These are phyloP conservation scores for Bombus fervidus DNA, from an alignment of 1,140 invertebrate genomes.

Conservation along the genomic window DNA sequence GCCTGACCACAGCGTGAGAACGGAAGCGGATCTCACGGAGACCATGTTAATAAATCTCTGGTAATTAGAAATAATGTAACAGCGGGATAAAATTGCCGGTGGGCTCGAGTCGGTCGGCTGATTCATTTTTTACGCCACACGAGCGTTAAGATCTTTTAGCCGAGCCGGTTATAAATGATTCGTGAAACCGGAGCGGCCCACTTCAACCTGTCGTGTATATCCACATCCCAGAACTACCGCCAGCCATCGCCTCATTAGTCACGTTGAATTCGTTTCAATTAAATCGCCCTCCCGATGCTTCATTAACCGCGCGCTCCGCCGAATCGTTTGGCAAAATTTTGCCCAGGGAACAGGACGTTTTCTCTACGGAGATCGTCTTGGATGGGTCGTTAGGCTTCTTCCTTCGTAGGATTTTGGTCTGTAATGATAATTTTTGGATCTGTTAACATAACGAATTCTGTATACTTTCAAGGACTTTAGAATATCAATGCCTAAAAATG, in stretches of 20 bases:
- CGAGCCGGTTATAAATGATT: slow-evolving; percentile 67
- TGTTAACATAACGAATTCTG: background rate
- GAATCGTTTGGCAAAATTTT: slow-evolving; percentile 24
- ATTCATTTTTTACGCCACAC: slow-evolving; percentile 68
- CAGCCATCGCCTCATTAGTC: slow-evolving; percentile 63
- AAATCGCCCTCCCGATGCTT: slow-evolving; percentile 52
- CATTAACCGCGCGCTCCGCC: slow-evolving; percentile 12
- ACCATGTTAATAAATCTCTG: slow-evolving; percentile 69
- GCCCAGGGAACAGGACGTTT: background rate
- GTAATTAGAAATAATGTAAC: slow-evolving; percentile 72
- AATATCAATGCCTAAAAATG: background rate
- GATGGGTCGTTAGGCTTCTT: background rate
- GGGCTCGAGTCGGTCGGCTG: slow-evolving; percentile 54
- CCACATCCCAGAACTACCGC: slow-evolving; percentile 29
- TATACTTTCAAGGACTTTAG: background rate
- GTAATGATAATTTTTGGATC: background rate
- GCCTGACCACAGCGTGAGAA: background rate
- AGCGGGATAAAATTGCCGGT: slow-evolving; percentile 60
- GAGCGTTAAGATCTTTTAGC: slow-evolving; percentile 70
- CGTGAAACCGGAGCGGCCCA: slow-evolving; percentile 61
- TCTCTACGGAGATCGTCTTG: background rate
- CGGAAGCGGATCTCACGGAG: slow-evolving; percentile 45
- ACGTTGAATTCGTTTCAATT: slow-evolving; percentile 63
- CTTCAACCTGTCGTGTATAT: slow-evolving; percentile 53
- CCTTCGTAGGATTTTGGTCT: no score